Conservation (phyloP, 92 coral and sea anemone genomes). For the Blastomussa wellsi region DNA sequence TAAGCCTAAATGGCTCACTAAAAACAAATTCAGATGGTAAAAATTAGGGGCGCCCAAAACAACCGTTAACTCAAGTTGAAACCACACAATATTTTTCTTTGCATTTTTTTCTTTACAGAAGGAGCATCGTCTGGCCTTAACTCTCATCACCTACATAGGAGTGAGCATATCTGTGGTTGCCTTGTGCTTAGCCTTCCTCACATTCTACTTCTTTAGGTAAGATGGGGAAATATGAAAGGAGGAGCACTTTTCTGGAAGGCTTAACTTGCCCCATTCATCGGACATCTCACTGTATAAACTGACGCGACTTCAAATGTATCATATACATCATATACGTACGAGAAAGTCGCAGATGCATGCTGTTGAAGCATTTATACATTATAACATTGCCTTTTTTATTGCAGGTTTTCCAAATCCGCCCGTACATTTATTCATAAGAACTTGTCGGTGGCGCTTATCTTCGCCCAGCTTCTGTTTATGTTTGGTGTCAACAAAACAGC, state of each 20-base stretch:
- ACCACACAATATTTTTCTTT: background rate
- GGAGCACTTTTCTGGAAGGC: too few species aligned
- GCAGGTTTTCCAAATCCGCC: constrained; percentile 87
- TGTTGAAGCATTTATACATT: too few species aligned
- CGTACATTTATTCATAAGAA: constrained; percentile 89
- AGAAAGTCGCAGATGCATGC: too few species aligned
- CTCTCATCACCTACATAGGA: constrained; percentile 84
- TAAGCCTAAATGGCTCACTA: too few species aligned
- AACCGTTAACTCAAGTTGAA: too few species aligned
- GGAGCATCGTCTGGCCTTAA: constrained; percentile 78
- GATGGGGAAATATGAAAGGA: too few species aligned
- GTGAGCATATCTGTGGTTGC: constrained; percentile 77
- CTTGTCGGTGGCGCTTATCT: constrained; percentile 78
- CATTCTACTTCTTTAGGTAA: constrained; percentile 85
- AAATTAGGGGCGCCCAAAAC: too few species aligned
- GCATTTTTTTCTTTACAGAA: constrained; percentile 47
- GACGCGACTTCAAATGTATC: too few species aligned
- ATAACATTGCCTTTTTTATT: background rate
- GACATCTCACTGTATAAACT: too few species aligned
- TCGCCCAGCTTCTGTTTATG: constrained; percentile 88
- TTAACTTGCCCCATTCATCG: too few species aligned
- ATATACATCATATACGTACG: too few species aligned
- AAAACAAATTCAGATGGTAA: too few species aligned
- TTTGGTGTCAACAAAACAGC: constrained; percentile 88
- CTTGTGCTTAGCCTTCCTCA: constrained; percentile 79